Conservation (phyloP, 2,797 vertebrate genomes). For the Uromys caudimaculatus region DNA sequence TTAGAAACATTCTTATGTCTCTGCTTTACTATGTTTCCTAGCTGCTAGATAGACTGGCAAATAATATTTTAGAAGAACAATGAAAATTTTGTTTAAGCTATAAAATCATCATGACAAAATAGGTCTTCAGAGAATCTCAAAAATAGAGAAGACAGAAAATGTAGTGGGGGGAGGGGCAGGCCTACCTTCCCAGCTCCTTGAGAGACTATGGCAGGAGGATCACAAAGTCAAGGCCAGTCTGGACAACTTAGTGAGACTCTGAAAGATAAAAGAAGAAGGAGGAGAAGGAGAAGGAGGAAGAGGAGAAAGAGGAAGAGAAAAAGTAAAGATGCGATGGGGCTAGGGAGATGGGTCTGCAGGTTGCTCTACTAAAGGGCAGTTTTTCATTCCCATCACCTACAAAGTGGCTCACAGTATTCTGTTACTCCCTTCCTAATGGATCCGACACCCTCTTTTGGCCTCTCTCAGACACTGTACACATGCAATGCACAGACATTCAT, state of each 20-base stretch:
- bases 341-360: not conserved
- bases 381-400: not conserved
- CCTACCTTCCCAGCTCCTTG: not conserved
- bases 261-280: not conserved
- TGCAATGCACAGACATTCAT: not conserved
- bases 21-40: not conserved
- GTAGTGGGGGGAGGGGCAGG: not conserved
- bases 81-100: not conserved
- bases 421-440: not conserved
- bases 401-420: not conserved
- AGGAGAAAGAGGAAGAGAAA: too few species aligned
- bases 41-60: not conserved
- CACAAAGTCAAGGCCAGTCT: not conserved
- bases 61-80: not conserved
- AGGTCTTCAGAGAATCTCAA: conserved; percentile 1
- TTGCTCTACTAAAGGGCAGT: not conserved
- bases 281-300: too few species aligned
- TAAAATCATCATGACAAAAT: not conserved
- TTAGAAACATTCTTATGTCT: not conserved
- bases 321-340: too few species aligned
- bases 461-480: not conserved
- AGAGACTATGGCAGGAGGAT: not conserved
- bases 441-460: not conserved
- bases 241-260: not conserved
- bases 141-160: not conserved